Evolutionary conservation across 1,140 invertebrate species (phyloP).

Genomic region (Anthonomus grandis): DNA sequence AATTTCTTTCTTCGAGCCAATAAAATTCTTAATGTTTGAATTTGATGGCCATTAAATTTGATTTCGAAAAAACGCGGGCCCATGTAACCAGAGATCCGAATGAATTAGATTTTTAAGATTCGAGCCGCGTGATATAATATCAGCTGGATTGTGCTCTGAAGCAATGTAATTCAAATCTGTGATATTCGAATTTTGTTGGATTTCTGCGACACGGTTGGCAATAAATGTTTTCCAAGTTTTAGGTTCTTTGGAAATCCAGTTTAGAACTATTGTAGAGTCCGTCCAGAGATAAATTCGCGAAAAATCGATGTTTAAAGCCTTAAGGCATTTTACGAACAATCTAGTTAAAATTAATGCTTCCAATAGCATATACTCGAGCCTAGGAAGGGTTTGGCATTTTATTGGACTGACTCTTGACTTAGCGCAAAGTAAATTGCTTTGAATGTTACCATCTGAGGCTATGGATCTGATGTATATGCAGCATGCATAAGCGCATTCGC

Average conservation of each 20-base stretch:
- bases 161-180: constrained; percentile 43
- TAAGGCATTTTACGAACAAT: constrained; percentile 16
- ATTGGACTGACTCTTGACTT: constrained; percentile 41
- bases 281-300: constrained; percentile 41
- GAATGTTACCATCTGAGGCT: constrained; percentile 7
- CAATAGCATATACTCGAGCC: constrained; percentile 33
- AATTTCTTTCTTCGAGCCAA: too few species aligned
- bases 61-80: constrained; percentile 26
- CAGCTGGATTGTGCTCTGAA: constrained; percentile 46
- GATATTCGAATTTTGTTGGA: constrained; percentile 36
- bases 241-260: constrained; percentile 29
- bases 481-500: constrained; percentile 38
- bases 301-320: constrained; percentile 10
- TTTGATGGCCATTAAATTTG: too few species aligned
- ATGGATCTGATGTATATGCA: constrained; percentile 36
- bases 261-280: constrained; percentile 48
- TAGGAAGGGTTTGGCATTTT: constrained; percentile 36
- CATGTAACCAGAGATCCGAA: constrained; percentile 44
- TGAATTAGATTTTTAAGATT: constrained; percentile 26
- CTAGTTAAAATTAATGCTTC: constrained; percentile 28
- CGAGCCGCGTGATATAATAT: constrained; percentile 49
- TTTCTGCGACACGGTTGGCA: constrained; percentile 43
- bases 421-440: constrained; percentile 31
- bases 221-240: constrained; percentile 39
- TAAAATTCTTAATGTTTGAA: too few species aligned